Evolutionary conservation across 2,888 invertebrate species (phyloP).

Genomic region (Sinohyriopsis cumingii): DNA sequence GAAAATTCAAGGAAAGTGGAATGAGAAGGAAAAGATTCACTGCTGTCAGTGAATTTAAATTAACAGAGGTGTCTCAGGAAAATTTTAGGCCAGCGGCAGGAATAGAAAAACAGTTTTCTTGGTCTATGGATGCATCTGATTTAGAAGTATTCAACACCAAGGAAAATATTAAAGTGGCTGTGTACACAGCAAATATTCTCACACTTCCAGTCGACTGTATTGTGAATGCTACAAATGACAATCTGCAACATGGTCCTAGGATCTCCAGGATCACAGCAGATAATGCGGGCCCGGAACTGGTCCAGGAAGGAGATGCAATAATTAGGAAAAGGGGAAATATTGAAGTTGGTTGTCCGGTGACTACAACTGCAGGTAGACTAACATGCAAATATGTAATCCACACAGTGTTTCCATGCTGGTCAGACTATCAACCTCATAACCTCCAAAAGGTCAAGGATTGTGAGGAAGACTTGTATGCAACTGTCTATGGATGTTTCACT

Average conservation of each 20-base stretch:
- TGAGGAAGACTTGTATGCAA: slow-evolving; percentile 2
- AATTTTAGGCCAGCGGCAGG: no score
- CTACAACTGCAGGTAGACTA: slow-evolving; percentile 8
- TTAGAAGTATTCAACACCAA: neutral
- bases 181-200: slow-evolving; percentile 10
- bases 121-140: no score
- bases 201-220: slow-evolving; percentile 7
- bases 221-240: slow-evolving; percentile 15
- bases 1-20: no score
- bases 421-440: slow-evolving; percentile 6
- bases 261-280: slow-evolving; percentile 4
- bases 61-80: no score
- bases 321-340: neutral
- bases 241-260: slow-evolving; percentile 2
- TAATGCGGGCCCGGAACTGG: slow-evolving; percentile 5
- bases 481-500: slow-evolving; percentile 2
- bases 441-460: neutral
- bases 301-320: neutral
- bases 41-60: no score
- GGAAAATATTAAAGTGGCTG: slow-evolving; percentile 4
- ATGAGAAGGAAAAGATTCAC: no score
- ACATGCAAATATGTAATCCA: slow-evolving; percentile 9
- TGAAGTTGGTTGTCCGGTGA: neutral
- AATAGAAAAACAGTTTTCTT: no score
- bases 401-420: slow-evolving; percentile 15